Evolutionary conservation across 2,797 vertebrate species (phyloP).

Genomic region (Bucorvus abyssinicus): DNA sequence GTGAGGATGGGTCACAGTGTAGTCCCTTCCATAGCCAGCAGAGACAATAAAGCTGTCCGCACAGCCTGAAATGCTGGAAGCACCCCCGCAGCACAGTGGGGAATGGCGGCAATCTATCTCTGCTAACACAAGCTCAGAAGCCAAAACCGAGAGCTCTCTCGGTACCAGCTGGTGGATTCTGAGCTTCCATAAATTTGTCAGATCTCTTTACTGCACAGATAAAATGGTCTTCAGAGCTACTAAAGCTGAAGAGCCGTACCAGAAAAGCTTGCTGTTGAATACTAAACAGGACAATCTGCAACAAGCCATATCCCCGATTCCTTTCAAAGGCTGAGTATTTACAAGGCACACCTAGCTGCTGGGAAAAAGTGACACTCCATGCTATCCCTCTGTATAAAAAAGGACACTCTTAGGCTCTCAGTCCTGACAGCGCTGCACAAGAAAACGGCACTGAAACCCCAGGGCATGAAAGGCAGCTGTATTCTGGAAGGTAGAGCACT

Average conservation of each 20-base stretch:
- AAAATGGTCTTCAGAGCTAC: conserved; percentile 39
- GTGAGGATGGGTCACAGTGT: background rate
- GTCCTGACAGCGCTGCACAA: background rate
- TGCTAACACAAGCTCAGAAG: background rate
- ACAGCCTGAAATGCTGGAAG: background rate
- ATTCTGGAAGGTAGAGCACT: background rate
- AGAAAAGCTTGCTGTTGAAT: background rate
- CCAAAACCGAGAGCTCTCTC: background rate
- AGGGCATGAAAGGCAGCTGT: background rate
- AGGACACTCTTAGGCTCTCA: background rate
- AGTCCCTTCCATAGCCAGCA: background rate
- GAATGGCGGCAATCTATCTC: rapidly evolving
- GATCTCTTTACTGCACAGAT: background rate
- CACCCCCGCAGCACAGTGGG: rapidly evolving
- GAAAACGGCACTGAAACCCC: background rate
- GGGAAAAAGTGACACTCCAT: background rate
- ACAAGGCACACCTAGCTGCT: conserved; percentile 13
- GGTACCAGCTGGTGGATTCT: conserved; percentile 35
- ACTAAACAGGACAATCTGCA: background rate
- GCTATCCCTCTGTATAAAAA: background rate
- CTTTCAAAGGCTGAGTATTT: background rate
- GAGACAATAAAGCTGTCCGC: background rate
- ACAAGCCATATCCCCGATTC: background rate
- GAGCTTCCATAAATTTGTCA: conserved; percentile 24
- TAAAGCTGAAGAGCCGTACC: conserved; percentile 37